Percentiles rank a stretch among this genome's conserved stretches.
These are phyloP conservation scores for Trissoscelio sp. DNA, from an alignment of 2,888 invertebrate genomes.

Conservation along the genomic window DNA sequence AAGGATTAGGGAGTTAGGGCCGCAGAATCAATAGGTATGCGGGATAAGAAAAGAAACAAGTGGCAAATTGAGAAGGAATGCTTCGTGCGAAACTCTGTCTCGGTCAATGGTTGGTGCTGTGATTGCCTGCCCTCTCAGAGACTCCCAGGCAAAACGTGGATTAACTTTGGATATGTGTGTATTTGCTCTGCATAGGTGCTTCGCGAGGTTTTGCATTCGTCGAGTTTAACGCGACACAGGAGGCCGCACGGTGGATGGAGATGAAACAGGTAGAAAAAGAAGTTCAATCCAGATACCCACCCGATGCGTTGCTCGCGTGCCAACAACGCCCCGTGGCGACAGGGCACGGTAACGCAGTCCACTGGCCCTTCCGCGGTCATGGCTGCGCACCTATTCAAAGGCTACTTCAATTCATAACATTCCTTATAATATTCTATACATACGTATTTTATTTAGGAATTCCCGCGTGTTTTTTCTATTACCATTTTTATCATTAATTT, in stretches of 20 bases:
- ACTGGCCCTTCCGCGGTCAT: constrained; percentile 81
- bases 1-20: constrained; percentile 71
- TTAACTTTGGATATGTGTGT: constrained; percentile 84
- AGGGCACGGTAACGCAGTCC: constrained; percentile 82
- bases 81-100: constrained; percentile 81
- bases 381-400: constrained; percentile 82
- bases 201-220: constrained; percentile 93
- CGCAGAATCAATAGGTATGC: constrained; percentile 76
- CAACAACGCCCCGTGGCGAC: constrained; percentile 83
- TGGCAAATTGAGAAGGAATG: constrained; percentile 74
- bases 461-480: constrained; percentile 61
- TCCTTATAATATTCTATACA: constrained; percentile 73
- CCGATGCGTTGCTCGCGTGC: constrained; percentile 82
- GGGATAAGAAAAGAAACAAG: constrained; percentile 74
- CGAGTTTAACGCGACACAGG: constrained; percentile 95
- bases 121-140: constrained; percentile 84
- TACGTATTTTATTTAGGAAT: constrained; percentile 75
- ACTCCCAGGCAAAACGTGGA: constrained; percentile 83
- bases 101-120: constrained; percentile 83
- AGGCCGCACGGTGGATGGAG: constrained; percentile 96
- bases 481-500: constrained; percentile 24
- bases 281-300: constrained; percentile 82
- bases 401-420: constrained; percentile 82
- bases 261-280: constrained; percentile 90
- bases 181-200: constrained; percentile 93